Base-by-base conservation (phyloP, 2,113 vertebrate species). In the Lontra canadensis region DNA sequence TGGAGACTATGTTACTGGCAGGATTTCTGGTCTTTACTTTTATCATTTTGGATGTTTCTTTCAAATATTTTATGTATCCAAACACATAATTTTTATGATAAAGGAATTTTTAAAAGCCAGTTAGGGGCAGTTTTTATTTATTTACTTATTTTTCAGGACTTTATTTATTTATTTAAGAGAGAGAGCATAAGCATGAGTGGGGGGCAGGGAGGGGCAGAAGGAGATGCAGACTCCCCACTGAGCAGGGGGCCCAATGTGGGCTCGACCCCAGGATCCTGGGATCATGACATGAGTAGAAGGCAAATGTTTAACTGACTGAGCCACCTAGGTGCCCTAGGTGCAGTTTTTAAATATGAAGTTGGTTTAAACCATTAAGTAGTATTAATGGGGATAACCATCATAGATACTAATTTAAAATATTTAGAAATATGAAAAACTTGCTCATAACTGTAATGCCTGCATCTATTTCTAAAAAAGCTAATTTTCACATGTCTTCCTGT, bases 331-430 rank as follows among this genome's bases (percentile, higher is more conserved):
- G 8, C 26, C 31, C 31, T 6, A 82, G 74, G 47, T 57, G 6
- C 11, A 91, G 9, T 80, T 78, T 93, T 90, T 61, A 81, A 93
- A 74, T 90, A 83, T 71, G 52, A 78, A 42, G 52, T 88, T 78
- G 42, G 14, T 55, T 52, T 90, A 83, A 93, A 63, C 49, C 65
- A 88, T 87, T 87, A 78, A 86, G 63, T 80, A 83, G 31, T 95
- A 39, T 78, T 47, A 90, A 83, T 71, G 86, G 23, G 42, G 52
- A 82, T 4, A 93, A 44, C 25, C 3, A 36, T 44, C 31, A 49
- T 80, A 95, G 31, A 82, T 78, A 95, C 81, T 90, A 78, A 96
- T 52, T 73, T 52, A 89, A 93, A 69, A 93, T 90, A n/a, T 87
- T 42, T 59, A 71, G 65, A 93, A 90, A 67, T 79, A 42, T 61